Base-by-base conservation (phyloP, 2,113 vertebrate genomes). In the Struthio camelus region DNA sequence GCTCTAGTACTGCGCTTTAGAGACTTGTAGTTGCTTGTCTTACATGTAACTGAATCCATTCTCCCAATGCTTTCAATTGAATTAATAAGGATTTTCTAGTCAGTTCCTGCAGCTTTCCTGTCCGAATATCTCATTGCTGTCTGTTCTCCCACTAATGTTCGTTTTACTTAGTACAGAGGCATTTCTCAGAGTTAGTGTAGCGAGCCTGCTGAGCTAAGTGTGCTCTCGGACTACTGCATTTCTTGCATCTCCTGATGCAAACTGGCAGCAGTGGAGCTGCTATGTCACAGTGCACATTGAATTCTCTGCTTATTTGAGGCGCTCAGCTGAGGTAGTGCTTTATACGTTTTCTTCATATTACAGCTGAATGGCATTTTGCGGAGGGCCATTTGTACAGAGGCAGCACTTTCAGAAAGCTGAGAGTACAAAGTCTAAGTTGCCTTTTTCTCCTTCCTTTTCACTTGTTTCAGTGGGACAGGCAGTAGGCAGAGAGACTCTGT, bases 201-300 rank as follows among this genome's bases (percentile, higher is more conserved):
- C 27, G 56, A 24, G 42, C 38, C 70, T 61, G 28, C 28, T 51
- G 12, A 77, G 19, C 23, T 20, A 51, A 14, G 25, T 44, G 72
- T 80, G 38, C 4, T 17, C 50, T 72, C 23, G 30, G 38, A 42
- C 28, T 44, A 78, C 23, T 30, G 25, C 0, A 0, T 48, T 90
- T 48, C 32, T 71, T 69, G 4, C 1, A 0, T 56, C n/a, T 77
- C 14, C 0, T 13, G 34, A 22, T 53, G 14, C 24, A 59, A 46
- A 14, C 64, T 61, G 51, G 14, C 9, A 64, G 61, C 19, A 9
- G 32, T 70, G 80, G 36, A 64, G 64, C 83, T 78, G 36, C 58
- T 42, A 0, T 56, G 53, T 90, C 40, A 59, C 27, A 58, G 40
- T 2, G 2, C 7, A 8, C 2, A 0, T 32, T 36, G 85, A 89